Evolutionary conservation across 2,888 invertebrate genomes (phyloP), one percentile per base, ranked within the genome.

Genomic region (Drosophila recens): DNA sequence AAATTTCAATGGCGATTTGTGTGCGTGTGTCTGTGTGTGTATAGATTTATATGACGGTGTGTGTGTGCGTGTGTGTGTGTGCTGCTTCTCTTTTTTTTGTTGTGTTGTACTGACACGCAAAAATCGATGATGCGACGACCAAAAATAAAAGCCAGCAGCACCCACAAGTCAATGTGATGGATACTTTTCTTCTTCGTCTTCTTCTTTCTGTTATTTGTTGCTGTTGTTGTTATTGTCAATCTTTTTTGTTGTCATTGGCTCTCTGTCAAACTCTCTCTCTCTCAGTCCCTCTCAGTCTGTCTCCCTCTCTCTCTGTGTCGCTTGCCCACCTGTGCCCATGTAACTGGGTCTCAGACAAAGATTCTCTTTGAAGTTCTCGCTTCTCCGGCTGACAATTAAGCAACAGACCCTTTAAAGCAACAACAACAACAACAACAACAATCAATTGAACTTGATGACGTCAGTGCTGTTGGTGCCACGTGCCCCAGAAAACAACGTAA

Each of bases 111-210:
- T 64, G 59, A 58, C 71, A 65, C 64, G 62, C 73, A 84, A 88
- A 88, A 84, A 86, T 88, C 89, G 87, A 88, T 88, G 83, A 73
- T 80, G 83, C 73, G 77, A 49, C 67, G 83, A 86, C 88, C 83
- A 80, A 83, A 83, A 83, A 83, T 85, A 88, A 83, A 85, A 78
- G 83, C 80, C 67, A 82, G 65, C 54, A 62, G 54, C 67, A 68
- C 74, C 81, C 80, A 77, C 71, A 85, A 72, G 67, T 80, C 71
- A 56, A 49, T 51, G 62, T 33, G 76, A 69, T 66, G 71, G 72
- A 67, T 72, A 80, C 72, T 53, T 66, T 67, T 66, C 48, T 48
- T 43, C 23, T 23, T 23, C 23, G 2, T 30, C 30, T 30, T 30
- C 30, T 30, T 8, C 30, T 27, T 27, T 1, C 27, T 27, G 27